These are phyloP conservation scores for Eucidaris tribuloides DNA, from an alignment of 35 echinoderm and acorn worm genomes.

Conservation along the genomic window DNA sequence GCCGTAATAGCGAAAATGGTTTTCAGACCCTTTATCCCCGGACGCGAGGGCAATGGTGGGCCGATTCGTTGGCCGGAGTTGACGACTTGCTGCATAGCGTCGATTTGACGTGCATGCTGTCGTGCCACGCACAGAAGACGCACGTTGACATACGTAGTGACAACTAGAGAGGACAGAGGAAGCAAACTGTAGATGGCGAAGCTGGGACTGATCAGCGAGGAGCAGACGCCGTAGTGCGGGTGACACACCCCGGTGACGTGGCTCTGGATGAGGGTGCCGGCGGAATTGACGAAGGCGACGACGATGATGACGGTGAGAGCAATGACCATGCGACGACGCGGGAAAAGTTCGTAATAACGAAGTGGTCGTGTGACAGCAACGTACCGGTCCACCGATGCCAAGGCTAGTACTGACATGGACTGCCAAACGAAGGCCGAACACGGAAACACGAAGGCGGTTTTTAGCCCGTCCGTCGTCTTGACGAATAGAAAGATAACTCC, in stretches of 20 bases:
- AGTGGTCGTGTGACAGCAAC: slow-evolving; percentile 48
- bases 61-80: neutral
- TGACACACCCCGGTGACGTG: slow-evolving; percentile 5
- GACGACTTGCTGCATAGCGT: neutral
- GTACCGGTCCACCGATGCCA: slow-evolving; percentile 34
- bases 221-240: neutral
- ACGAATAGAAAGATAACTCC: neutral
- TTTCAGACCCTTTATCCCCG: slow-evolving; percentile 17
- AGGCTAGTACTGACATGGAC: neutral
- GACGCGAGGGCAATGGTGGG: neutral
- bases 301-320: neutral
- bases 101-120: slow-evolving; percentile 26
- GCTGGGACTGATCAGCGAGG: neutral
- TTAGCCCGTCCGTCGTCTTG: neutral
- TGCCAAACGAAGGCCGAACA: slow-evolving; percentile 7
- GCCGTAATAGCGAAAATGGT: slow-evolving; percentile 17
- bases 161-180: neutral
- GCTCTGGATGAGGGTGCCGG: neutral
- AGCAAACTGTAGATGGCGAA: slow-evolving; percentile 8
- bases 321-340: neutral
- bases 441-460: neutral
- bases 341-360: slow-evolving; percentile 4
- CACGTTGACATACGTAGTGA: slow-evolving; percentile 18
- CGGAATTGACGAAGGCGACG: neutral
- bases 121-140: neutral